A percentile compares a stretch with the other conserved stretches of the same genome.
Evolutionary conservation across 2,888 invertebrate species (phyloP).

Genomic region (Smittia aterrima): DNA sequence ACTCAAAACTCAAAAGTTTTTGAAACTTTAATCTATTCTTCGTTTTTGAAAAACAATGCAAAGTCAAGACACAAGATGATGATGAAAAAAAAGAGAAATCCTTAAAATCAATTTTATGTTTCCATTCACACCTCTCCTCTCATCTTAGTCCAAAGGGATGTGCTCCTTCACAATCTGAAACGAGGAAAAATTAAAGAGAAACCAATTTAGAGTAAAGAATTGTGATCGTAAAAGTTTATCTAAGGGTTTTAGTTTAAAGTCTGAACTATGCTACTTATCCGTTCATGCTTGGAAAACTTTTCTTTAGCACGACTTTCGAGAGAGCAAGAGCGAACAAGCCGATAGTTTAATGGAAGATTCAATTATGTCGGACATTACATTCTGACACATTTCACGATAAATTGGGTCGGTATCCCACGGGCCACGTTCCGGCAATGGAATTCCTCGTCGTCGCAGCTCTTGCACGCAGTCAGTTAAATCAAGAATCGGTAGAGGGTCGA

Average conservation of each 20-base stretch:
- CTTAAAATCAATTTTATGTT: conserved; percentile 17
- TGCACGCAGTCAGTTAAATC: conserved; percentile 83
- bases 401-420: conserved; percentile 80
- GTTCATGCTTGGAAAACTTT: neutral
- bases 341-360: neutral
- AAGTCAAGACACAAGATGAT: neutral
- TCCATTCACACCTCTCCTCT: conserved; percentile 6
- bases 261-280: conserved; percentile 25
- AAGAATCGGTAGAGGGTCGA: conserved; percentile 89
- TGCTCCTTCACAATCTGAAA: conserved; percentile 59
- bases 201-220: conserved; percentile 14
- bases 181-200: conserved; percentile 44
- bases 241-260: conserved; percentile 10
- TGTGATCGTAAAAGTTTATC: conserved; percentile 37
- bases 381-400: conserved; percentile 78
- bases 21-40: neutral
- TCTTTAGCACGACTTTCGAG: neutral
- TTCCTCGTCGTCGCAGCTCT: conserved; percentile 80
- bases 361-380: conserved; percentile 61
- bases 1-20: neutral
- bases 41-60: neutral
- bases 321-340: conserved; percentile 15
- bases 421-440: conserved; percentile 76
- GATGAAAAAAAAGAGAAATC: neutral
- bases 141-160: conserved; percentile 43